phyloP scores from a whole-genome alignment of 1,140 invertebrate genomes.

The Drosophila yakuba region DNA sequence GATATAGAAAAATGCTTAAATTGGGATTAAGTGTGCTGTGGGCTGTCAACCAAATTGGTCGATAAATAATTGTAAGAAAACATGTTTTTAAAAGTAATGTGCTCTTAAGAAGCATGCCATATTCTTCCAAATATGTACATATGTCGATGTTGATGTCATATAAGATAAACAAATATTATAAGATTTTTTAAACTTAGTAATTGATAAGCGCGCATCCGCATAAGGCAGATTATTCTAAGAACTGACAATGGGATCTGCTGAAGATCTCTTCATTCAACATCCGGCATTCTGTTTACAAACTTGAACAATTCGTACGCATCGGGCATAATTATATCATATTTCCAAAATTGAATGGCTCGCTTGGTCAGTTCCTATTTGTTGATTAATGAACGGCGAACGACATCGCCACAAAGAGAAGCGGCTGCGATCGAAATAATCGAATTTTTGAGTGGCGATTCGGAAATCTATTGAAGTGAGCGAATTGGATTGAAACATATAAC shows the following conservation, averaged over 20 bases:
- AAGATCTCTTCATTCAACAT: conserved; percentile 42
- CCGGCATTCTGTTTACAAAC: conserved; percentile 73
- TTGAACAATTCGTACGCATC: conserved; percentile 49
- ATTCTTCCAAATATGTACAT: no score
- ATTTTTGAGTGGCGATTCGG: conserved; percentile 13
- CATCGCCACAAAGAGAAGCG: conserved; percentile 45
- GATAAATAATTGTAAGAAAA: neutral
- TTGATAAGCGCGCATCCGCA: neutral
- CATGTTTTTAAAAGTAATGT: neutral
- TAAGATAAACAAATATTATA: no score
- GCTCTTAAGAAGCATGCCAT: no score
- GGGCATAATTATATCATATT: conserved; percentile 65
- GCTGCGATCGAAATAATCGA: conserved; percentile 36
- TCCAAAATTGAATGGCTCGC: conserved; percentile 42
- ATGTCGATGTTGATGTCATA: no score
- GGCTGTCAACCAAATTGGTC: neutral
- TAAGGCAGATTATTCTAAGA: conserved; percentile 7
- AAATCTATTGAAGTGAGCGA: conserved; percentile 42
- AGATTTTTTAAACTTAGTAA: neutral
- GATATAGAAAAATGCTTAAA: neutral
- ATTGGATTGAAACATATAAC: conserved; percentile 62
- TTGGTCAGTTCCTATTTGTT: conserved; percentile 66
- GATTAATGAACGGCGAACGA: conserved; percentile 69
- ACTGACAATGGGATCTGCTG: conserved; percentile 6
- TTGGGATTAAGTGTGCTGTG: neutral